Conservation (phyloP, 2,888 invertebrate species). For the Thereva unica region DNA sequence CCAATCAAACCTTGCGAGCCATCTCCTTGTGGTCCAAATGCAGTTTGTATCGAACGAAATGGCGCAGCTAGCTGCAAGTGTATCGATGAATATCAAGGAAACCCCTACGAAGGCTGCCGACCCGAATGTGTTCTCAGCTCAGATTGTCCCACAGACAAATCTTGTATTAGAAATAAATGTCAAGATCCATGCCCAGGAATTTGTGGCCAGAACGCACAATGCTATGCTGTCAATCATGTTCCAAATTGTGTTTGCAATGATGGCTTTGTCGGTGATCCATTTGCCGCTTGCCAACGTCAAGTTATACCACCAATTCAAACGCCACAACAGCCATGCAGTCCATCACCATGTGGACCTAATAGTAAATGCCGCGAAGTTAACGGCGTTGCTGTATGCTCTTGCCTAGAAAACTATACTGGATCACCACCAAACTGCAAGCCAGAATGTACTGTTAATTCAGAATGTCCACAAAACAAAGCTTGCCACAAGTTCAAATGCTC, state of each 20-base stretch:
- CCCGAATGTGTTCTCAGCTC: constrained; percentile 87
- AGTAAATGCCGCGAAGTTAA: constrained; percentile 75
- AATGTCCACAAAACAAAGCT: constrained; percentile 77
- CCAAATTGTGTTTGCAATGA: constrained; percentile 81
- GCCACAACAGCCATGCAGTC: constrained; percentile 66
- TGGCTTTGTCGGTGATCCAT: constrained; percentile 77
- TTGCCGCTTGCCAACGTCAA: constrained; percentile 60
- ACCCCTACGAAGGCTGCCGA: constrained; percentile 83
- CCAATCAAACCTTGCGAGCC: constrained; percentile 77
- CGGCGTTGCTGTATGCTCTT: constrained; percentile 77
- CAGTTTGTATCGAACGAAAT: constrained; percentile 74
- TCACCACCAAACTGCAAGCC: constrained; percentile 80
- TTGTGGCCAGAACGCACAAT: constrained; percentile 82
- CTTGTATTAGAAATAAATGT: constrained; percentile 83
- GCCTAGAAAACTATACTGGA: constrained; percentile 72
- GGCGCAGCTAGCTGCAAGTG: constrained; percentile 81
- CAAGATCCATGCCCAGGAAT: constrained; percentile 84
- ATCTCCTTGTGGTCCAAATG: constrained; percentile 85
- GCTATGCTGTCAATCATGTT: constrained; percentile 81
- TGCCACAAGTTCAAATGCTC: constrained; percentile 81
- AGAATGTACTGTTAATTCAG: constrained; percentile 81
- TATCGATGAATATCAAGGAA: constrained; percentile 79
- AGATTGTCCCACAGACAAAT: constrained; percentile 80
- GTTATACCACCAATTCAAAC: constrained; percentile 49
- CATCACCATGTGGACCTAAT: constrained; percentile 80